Conservation (phyloP, 2,113 vertebrate genomes). For the Bufo gargarizans region DNA sequence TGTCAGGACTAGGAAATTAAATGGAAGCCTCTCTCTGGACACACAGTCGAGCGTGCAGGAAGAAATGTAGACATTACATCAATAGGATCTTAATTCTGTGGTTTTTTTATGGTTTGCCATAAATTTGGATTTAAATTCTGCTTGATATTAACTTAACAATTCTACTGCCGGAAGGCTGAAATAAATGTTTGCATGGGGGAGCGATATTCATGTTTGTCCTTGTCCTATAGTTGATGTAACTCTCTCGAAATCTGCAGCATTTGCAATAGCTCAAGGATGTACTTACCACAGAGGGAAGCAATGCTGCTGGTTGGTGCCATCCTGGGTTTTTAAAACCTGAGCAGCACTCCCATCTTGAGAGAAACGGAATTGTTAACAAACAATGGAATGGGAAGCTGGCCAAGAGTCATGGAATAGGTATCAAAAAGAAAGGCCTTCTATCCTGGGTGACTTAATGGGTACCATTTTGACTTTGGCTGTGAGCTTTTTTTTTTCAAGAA, state of each 20-base stretch:
- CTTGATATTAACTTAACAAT: neutral
- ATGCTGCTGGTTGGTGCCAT: no score
- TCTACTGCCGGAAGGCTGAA: neutral
- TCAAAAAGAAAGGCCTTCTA: no score
- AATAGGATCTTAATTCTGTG: constrained; percentile 30
- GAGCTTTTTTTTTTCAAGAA: no score
- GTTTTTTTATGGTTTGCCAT: constrained; percentile 26
- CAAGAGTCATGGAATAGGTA: no score
- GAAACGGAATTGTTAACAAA: no score
- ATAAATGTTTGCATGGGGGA: neutral
- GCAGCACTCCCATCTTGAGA: no score
- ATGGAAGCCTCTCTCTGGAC: constrained; percentile 46
- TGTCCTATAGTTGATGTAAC: neutral
- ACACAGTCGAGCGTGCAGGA: constrained; percentile 24
- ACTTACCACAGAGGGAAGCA: neutral
- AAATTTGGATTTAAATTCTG: neutral
- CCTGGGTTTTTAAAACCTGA: no score
- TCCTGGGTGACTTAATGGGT: no score
- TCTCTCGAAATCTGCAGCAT: neutral
- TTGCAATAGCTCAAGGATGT: neutral
- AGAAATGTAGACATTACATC: constrained; percentile 31
- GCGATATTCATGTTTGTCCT: neutral
- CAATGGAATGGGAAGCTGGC: no score
- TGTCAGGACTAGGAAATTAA: constrained; percentile 58
- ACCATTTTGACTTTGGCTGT: no score